Percentiles rank a stretch among this genome's conserved stretches.
Evolutionary conservation across 2,113 vertebrate genomes (phyloP).

Genomic region (Carollia perspicillata): DNA sequence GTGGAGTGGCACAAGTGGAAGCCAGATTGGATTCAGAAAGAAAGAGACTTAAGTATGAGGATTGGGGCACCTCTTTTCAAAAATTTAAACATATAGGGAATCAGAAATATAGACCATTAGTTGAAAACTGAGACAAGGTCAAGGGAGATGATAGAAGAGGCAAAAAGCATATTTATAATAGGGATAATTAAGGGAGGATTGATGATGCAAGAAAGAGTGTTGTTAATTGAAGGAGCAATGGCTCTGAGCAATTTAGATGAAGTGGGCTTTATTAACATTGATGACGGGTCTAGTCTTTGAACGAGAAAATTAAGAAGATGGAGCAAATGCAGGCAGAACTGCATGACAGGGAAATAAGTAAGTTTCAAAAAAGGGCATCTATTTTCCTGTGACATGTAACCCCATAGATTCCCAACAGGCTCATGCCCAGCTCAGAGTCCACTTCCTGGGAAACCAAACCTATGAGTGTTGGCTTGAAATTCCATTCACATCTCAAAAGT

Average conservation of each 20-base stretch:
- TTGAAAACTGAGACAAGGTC: neutral
- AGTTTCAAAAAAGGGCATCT: neutral
- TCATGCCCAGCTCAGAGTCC: neutral
- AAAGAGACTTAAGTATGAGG: neutral
- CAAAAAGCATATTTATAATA: neutral
- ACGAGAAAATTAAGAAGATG: neutral
- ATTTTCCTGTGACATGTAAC: rapidly evolving
- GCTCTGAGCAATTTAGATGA: neutral
- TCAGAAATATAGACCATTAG: neutral
- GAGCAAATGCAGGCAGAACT: neutral
- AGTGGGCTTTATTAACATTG: too few species aligned
- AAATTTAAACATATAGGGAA: neutral
- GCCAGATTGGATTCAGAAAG: neutral
- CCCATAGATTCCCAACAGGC: rapidly evolving
- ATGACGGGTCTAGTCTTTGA: neutral
- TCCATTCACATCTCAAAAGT: neutral
- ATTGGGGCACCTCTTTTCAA: neutral
- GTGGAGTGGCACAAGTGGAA: neutral
- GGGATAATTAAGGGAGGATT: neutral
- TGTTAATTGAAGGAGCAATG: neutral
- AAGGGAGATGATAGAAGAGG: neutral
- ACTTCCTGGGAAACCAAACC: neutral
- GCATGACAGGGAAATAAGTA: rapidly evolving
- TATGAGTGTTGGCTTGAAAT: too few species aligned
- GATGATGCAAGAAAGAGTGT: rapidly evolving